Percentiles rank a stretch among this genome's conserved stretches.
Evolutionary conservation across 2,888 invertebrate genomes (phyloP).

Genomic region (Calliscelio sp.): DNA sequence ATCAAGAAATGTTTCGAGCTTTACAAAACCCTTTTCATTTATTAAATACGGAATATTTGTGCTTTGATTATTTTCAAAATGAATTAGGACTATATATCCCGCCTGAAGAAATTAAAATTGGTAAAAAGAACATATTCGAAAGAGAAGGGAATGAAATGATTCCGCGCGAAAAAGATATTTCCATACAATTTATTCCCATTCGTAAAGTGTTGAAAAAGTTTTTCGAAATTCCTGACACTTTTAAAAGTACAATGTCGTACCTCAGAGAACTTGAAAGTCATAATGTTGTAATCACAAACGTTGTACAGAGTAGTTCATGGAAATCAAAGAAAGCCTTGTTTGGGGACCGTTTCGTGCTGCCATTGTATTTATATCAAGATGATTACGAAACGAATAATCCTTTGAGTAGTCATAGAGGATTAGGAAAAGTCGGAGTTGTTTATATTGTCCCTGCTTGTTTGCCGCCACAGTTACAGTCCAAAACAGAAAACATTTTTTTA

Average conservation of each 20-base stretch:
- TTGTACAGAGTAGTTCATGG: slow-evolving; percentile 18
- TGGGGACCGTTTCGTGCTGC: slow-evolving; percentile 25
- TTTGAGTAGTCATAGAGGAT: slow-evolving; percentile 28
- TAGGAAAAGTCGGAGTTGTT: slow-evolving; percentile 33
- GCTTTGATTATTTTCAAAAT: not conserved
- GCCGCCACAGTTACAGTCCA: slow-evolving; percentile 46
- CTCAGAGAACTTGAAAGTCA: slow-evolving; percentile 26
- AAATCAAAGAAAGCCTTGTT: slow-evolving; percentile 1
- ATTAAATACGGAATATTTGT: not conserved
- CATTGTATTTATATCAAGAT: slow-evolving; percentile 31
- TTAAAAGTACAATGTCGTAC: slow-evolving; percentile 15
- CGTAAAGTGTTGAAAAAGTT: slow-evolving; percentile 23
- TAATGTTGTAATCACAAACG: slow-evolving; percentile 22
- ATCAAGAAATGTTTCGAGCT: not conserved
- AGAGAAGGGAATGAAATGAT: too few relatives aligned
- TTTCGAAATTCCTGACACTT: slow-evolving; percentile 50
- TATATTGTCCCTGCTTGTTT: slow-evolving; percentile 36
- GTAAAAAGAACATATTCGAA: not conserved
- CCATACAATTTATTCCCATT: slow-evolving; percentile 14
- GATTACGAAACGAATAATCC: slow-evolving; percentile 43
- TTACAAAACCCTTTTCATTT: not conserved
- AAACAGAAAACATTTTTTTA: slow-evolving; percentile 49
- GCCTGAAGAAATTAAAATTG: slow-evolving; percentile 24
- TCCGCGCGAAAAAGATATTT: slow-evolving; percentile 3
- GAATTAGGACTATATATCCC: slow-evolving; percentile 32